Conservation (phyloP, 2,113 vertebrate genomes). For the Sinocyclocheilus rhinocerous region DNA sequence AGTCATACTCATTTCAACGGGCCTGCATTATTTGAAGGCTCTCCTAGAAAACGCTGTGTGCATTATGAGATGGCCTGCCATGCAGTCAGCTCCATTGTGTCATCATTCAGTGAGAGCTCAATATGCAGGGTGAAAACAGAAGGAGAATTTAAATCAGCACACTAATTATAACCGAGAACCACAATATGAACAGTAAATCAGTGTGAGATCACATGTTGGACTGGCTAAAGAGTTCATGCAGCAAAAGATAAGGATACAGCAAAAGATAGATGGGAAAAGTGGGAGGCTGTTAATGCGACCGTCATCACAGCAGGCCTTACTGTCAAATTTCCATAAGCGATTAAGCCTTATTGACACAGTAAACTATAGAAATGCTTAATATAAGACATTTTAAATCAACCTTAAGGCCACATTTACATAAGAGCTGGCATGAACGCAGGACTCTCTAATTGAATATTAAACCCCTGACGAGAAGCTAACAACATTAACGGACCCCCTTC, state of each 20-base stretch:
- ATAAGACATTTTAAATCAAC: conserved; percentile 44
- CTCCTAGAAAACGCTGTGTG: conserved; percentile 14
- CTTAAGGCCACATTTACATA: conserved; percentile 38
- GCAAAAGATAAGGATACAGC: neutral
- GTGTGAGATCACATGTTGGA: neutral
- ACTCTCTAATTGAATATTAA: conserved; percentile 58
- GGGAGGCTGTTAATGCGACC: neutral
- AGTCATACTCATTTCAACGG: conserved; percentile 5
- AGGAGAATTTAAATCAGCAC: conserved; percentile 43
- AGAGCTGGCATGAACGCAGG: conserved; percentile 28
- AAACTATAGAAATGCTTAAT: conserved; percentile 29
- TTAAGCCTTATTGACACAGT: conserved; percentile 5
- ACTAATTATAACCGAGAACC: conserved; percentile 33
- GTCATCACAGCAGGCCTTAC: neutral
- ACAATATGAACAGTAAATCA: conserved; percentile 19
- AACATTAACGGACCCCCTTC: conserved; percentile 38
- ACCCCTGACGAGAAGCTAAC: conserved; percentile 48
- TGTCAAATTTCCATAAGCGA: neutral
- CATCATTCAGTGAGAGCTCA: conserved; percentile 50
- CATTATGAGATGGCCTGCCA: conserved; percentile 9
- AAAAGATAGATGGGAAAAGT: neutral
- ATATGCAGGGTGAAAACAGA: conserved; percentile 40
- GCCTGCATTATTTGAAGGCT: conserved; percentile 14
- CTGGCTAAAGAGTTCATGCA: neutral
- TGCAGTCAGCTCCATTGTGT: conserved; percentile 10